Evolutionary conservation across 37 sponge, comb jelly and placozoan genomes (phyloP).

Genomic region (Diacarnus erythraeanus): DNA sequence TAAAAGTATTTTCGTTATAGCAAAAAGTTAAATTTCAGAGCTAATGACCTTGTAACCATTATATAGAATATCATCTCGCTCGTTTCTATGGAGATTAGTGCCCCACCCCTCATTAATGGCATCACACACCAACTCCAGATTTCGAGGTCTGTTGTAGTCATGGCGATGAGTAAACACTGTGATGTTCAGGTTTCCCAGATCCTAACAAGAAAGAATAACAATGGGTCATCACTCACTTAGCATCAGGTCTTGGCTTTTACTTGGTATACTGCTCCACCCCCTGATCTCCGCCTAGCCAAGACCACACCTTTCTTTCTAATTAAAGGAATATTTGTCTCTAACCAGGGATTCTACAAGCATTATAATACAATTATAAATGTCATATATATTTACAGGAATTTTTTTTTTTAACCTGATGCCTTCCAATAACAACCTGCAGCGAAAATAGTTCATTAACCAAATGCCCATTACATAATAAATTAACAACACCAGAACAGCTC

Average conservation of each 20-base stretch:
- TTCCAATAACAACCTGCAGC: conserved; percentile 74
- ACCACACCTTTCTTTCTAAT: conserved; percentile 38
- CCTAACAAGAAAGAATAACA: conserved; percentile 26
- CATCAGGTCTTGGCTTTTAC: conserved; percentile 30
- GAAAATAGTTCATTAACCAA: neutral
- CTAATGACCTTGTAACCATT: neutral
- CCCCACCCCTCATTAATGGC: conserved; percentile 61
- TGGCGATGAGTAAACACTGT: conserved; percentile 57
- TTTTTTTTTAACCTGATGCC: conserved; percentile 57
- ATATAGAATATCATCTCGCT: conserved; percentile 71
- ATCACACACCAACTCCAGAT: conserved; percentile 53
- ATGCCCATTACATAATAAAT: neutral
- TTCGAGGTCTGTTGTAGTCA: conserved; percentile 62
- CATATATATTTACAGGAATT: neutral
- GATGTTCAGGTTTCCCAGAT: conserved; percentile 78
- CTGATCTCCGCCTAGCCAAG: conserved; percentile 76
- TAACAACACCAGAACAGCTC: neutral
- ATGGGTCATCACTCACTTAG: neutral
- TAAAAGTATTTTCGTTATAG: too few species aligned
- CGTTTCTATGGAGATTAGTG: conserved; percentile 40
- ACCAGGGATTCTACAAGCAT: conserved; percentile 80
- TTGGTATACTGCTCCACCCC: conserved; percentile 92
- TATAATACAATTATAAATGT: neutral
- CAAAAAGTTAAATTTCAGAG: neutral
- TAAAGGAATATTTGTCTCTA: conserved; percentile 57